Base-by-base conservation (phyloP, 2,888 invertebrate genomes). In the Torymus texanus region DNA sequence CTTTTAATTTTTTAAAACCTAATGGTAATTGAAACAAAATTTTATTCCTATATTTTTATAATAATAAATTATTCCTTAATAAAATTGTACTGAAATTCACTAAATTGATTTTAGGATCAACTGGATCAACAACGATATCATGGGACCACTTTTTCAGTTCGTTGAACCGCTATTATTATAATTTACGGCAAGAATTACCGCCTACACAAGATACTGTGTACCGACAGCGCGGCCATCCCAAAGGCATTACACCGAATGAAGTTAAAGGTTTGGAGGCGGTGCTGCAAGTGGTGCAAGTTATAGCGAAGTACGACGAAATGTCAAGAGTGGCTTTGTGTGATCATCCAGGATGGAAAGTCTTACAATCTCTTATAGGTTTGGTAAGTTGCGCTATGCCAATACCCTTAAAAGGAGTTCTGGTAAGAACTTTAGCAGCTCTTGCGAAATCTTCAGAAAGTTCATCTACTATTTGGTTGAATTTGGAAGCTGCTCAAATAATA, bases 141-240 rank as follows among this genome's bases (percentile, higher is more conserved):
- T 96, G 96, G 95, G 96, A 97, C 86, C 96, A 97, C 87, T 96
- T 97, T 87, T 96, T 97, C 87, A 92, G 92, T 53, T 96, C 97
- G 0, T 92, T 98, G 68, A 93, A 92, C 12, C 92, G 94, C 67
- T 95, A 95, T 86, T 94, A 95, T 88, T 92, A 92, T 91, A 95
- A 90, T 86, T 91, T 95, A 18, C 93, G 95, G n/a, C 94, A 94
- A 74, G 95, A 95, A 87, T 91, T 94, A 5, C 92, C 93, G 0
- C 93, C 94, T 5, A 92, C 92, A 12, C 91, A 92, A 24, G 95
- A 95, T 85, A 93, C 93, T 1, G 92, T 94, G 11, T 95, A 94
- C 84, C 91, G 93, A 55, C 92, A 91, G 78, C 90, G 92, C 14
- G 89, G 90, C 21, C 87, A 89, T 89, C 92, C 90, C 72, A 92